Evolutionary conservation across 2,113 vertebrate species (phyloP).

Genomic region (Alethe castanea): DNA sequence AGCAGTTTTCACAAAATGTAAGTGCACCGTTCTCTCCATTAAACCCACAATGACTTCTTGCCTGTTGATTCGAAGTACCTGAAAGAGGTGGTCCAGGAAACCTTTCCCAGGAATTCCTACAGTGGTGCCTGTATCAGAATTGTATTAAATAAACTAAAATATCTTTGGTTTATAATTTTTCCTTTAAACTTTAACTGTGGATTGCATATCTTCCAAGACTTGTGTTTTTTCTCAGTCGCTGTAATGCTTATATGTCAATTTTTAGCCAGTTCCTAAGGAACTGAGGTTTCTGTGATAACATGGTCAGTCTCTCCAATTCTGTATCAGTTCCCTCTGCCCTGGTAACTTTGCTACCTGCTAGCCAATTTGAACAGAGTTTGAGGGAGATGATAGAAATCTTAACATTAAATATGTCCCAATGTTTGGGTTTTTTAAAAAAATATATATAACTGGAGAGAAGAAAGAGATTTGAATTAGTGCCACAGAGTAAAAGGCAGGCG

Average conservation of each 20-base stretch:
- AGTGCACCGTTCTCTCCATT: not conserved
- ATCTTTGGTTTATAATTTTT: not conserved
- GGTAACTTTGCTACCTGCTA: not conserved
- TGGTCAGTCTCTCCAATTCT: not conserved
- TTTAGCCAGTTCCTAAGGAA: not conserved
- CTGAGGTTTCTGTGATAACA: not conserved
- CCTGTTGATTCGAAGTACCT: not conserved
- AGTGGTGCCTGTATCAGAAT: not conserved
- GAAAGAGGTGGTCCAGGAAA: not conserved
- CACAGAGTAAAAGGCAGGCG: not conserved
- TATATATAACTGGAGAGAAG: not conserved
- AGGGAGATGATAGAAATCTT: not conserved
- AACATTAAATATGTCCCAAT: not conserved
- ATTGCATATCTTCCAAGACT: not conserved
- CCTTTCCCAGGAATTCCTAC: not conserved
- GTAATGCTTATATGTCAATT: not conserved
- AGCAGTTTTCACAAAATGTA: not conserved
- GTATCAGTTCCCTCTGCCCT: not conserved
- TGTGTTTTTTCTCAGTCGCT: not conserved
- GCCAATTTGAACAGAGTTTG: not conserved
- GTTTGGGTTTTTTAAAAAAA: not conserved
- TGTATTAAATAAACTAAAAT: not conserved
- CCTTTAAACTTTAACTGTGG: not conserved
- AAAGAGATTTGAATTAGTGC: not conserved
- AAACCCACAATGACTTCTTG: not conserved